phyloP scores from a whole-genome alignment of 2,888 invertebrate species.

The Arctia plantaginis region DNA sequence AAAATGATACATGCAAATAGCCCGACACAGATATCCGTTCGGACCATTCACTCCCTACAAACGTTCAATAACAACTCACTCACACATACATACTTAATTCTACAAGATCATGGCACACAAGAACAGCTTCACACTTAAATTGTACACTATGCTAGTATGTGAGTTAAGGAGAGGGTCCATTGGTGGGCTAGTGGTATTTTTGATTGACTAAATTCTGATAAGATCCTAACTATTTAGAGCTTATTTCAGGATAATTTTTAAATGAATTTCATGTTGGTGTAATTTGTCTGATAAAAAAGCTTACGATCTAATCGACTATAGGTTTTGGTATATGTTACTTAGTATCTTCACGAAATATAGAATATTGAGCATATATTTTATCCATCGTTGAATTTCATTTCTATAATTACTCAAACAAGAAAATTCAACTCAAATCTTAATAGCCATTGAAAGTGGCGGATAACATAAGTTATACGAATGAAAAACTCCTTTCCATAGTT shows the following conservation, averaged over 20 bases:
- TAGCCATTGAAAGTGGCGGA: too few relatives aligned
- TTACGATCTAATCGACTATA: too few relatives aligned
- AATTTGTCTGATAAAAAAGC: background rate
- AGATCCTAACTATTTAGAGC: background rate
- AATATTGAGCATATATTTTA: too few relatives aligned
- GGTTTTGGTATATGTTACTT: too few relatives aligned
- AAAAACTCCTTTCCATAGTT: too few relatives aligned
- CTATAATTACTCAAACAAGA: too few relatives aligned
- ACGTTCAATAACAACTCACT: slow-evolving; percentile 34
- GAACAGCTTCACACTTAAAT: background rate
- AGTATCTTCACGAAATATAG: too few relatives aligned
- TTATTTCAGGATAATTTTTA: background rate
- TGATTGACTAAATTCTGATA: background rate
- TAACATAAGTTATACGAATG: too few relatives aligned
- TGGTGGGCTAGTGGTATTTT: background rate
- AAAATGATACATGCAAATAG: slow-evolving; percentile 75
- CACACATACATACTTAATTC: slow-evolving; percentile 29
- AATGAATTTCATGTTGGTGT: too few relatives aligned
- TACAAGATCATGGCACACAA: slow-evolving; percentile 13
- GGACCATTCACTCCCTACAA: slow-evolving; percentile 31
- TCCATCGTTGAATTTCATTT: too few relatives aligned
- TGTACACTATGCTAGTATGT: background rate
- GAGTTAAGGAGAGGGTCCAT: background rate
- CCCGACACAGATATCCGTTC: slow-evolving; percentile 39
- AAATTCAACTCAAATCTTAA: too few relatives aligned